Conservation (phyloP, 1,140 invertebrate species). For the Proales similis region DNA sequence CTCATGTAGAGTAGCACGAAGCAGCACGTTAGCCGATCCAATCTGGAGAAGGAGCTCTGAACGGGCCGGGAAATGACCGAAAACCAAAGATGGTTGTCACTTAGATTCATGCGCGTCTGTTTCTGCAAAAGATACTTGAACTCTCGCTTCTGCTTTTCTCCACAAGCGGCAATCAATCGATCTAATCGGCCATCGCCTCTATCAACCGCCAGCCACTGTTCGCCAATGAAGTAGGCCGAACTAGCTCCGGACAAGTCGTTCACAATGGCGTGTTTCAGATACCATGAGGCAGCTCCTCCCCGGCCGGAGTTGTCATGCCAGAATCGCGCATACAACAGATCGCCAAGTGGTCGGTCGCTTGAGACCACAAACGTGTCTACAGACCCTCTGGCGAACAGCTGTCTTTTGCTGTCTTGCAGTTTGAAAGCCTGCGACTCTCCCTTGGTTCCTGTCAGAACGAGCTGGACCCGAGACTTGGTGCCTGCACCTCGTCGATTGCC, state of each 20-base stretch:
- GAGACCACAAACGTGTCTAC: conserved; percentile 57
- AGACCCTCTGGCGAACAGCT: conserved; percentile 53
- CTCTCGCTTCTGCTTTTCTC: conserved; percentile 52
- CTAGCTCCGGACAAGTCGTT: too few species aligned
- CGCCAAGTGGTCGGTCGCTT: conserved; percentile 51
- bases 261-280: conserved; percentile 48
- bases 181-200: conserved; percentile 58
- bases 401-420: conserved; percentile 40
- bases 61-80: conserved; percentile 57
- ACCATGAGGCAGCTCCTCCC: conserved; percentile 46
- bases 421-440: neutral
- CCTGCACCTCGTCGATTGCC: conserved; percentile 54
- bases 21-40: conserved; percentile 57
- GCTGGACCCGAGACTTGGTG: conserved; percentile 55
- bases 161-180: conserved; percentile 55
- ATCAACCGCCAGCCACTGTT: conserved; percentile 58
- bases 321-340: conserved; percentile 48
- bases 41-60: conserved; percentile 55
- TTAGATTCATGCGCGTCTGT: conserved; percentile 53
- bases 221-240: conserved; percentile 56
- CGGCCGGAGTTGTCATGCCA: conserved; percentile 53
- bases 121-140: conserved; percentile 56
- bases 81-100: conserved; percentile 59
- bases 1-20: conserved; percentile 56
- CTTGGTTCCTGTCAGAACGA: conserved; percentile 34